These are phyloP conservation scores for Macquaria ambigua DNA, from an alignment of 2,113 vertebrate genomes.

Conservation along the genomic window DNA sequence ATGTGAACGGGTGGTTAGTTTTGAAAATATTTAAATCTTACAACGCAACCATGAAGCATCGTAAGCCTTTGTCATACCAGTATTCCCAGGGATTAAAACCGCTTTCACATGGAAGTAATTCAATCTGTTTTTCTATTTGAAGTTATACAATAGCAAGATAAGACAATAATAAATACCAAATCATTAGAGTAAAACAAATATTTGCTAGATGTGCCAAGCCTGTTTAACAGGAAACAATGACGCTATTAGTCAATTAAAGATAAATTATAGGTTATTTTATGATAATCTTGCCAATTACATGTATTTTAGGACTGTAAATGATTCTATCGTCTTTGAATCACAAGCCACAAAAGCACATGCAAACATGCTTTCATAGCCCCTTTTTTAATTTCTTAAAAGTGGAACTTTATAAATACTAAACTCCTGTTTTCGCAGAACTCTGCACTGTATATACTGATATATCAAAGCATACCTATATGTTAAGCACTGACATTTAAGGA, in stretches of 20 bases:
- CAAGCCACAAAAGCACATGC: slow-evolving; percentile 76
- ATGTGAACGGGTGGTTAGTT: slow-evolving; percentile 70
- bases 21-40: slow-evolving; percentile 68
- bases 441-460: slow-evolving; percentile 83
- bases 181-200: slow-evolving; percentile 61
- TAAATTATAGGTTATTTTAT: slow-evolving; percentile 67
- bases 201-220: slow-evolving; percentile 79
- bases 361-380: slow-evolving; percentile 88
- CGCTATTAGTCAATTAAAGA: slow-evolving; percentile 42
- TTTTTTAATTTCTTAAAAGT: slow-evolving; percentile 84
- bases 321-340: slow-evolving; percentile 67
- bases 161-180: slow-evolving; percentile 74
- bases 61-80: slow-evolving; percentile 60
- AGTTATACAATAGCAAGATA: slow-evolving; percentile 45
- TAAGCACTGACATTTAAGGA: slow-evolving; percentile 79
- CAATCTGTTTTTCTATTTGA: slow-evolving; percentile 67
- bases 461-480: slow-evolving; percentile 79
- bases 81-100: slow-evolving; percentile 72
- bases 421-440: slow-evolving; percentile 68
- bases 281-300: slow-evolving; percentile 63
- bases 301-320: slow-evolving; percentile 66
- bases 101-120: slow-evolving; percentile 61
- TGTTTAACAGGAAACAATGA: slow-evolving; percentile 69
- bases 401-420: slow-evolving; percentile 88
- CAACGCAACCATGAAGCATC: slow-evolving; percentile 56